Evolutionary conservation across 2,888 invertebrate genomes (phyloP), one percentile per base, ranked within the genome.

Genomic region (Drosophila anomelani): DNA sequence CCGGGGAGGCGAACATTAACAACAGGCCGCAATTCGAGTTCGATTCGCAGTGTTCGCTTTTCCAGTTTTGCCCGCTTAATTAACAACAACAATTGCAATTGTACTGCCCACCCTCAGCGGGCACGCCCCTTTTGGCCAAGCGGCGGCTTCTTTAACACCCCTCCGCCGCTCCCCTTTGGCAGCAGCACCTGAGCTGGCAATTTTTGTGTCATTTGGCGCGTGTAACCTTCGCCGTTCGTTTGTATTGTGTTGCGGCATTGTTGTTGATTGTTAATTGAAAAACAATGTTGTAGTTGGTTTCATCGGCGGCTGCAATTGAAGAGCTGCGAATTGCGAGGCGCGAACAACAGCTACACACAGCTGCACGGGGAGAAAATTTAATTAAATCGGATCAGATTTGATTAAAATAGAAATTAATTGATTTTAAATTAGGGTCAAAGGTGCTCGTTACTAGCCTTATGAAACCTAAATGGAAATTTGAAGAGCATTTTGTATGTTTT

Each of bases 191-290:
- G 73, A 75, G 73, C 73, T 59, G 88, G 87, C 84, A 81, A 85
- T 82, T 87, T 87, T 89, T 81, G 80, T 88, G 85, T 84, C 87
- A 81, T 81, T 88, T 83, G 72, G 79, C 81, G 80, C 67, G 53
- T 73, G 76, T 74, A 80, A 75, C 77, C 79, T 83, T 80, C 86
- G 58, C 57, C 26, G 58, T 64, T 64, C 78, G 70, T 59, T 70
- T 71, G 78, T 73, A 85, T 81, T 89, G 88, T 80, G 66, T 75
- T 85, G 85, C 54, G 88, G 84, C 89, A 79, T 88, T 85, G 89
- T 85, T 85, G 89, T 78, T 81, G 83, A 85, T 83, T 83, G 88
- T 90, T 88, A 88, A 88, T 88, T 88, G 88, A 89, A 90, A 90
- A 90, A 90, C 89, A 87, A 89, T 88, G 90, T 87, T 83, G 88